Conservation (phyloP, 2,888 invertebrate genomes). For the Geophilus truncorum region DNA sequence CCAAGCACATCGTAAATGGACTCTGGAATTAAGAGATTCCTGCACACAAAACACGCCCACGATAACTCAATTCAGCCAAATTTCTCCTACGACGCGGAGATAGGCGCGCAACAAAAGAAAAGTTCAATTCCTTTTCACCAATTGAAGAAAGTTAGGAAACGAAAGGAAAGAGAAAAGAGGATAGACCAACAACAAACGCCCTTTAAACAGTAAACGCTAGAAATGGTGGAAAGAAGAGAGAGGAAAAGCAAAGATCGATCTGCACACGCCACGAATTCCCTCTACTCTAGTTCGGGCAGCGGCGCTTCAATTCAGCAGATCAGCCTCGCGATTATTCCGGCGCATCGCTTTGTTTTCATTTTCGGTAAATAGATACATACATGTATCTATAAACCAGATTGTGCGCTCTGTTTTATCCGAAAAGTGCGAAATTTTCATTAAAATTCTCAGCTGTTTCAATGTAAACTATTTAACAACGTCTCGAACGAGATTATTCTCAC, state of each 20-base stretch:
- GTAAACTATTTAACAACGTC: neutral
- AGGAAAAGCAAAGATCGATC: neutral
- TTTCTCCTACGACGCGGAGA: neutral
- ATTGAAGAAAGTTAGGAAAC: neutral
- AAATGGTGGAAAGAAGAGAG: neutral
- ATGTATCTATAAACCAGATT: neutral
- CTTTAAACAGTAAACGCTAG: neutral
- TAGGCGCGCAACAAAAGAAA: neutral
- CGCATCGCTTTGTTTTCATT: neutral
- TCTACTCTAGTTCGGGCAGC: neutral
- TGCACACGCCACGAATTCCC: neutral
- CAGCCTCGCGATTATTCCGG: neutral
- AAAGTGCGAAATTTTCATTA: neutral
- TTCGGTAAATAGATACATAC: neutral
- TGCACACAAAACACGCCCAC: neutral
- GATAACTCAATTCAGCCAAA: neutral
- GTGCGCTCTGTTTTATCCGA: neutral
- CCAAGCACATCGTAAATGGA: constrained; percentile 1
- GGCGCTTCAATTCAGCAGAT: neutral
- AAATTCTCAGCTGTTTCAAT: neutral
- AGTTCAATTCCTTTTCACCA: too few species aligned
- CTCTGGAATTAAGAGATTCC: neutral
- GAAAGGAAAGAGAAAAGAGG: neutral
- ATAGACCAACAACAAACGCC: neutral
- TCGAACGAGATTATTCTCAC: neutral